A percentile compares a stretch with the other conserved stretches of the same genome.
phyloP scores from a whole-genome alignment of 2,113 vertebrate genomes.

The Oostethus manadensis region DNA sequence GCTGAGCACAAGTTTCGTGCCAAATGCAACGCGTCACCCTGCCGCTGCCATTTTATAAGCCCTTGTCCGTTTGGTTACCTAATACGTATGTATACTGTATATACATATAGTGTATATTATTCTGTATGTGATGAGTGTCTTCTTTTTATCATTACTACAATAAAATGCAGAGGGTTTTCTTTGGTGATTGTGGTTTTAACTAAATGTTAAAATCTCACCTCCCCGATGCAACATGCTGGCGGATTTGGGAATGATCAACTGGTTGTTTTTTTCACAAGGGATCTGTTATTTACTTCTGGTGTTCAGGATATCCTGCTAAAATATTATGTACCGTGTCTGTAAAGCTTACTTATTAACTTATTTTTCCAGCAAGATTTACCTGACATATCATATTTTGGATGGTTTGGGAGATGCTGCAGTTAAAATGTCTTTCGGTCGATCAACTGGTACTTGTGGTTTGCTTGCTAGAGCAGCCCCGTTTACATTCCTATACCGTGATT shows the following conservation, averaged over 20 bases:
- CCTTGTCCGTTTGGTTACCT: slow-evolving; percentile 61
- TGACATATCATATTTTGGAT: slow-evolving; percentile 16
- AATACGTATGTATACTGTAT: slow-evolving; percentile 36
- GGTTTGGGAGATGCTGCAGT: slow-evolving; percentile 17
- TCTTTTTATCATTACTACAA: slow-evolving; percentile 61
- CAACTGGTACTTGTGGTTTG: background rate
- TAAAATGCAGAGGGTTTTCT: slow-evolving; percentile 39
- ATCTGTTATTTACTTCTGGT: background rate
- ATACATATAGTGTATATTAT: slow-evolving; percentile 63
- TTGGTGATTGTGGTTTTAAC: slow-evolving; percentile 28
- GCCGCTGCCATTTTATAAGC: slow-evolving; percentile 59
- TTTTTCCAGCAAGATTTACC: slow-evolving; percentile 54
- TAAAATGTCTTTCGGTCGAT: too few relatives aligned
- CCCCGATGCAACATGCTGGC: slow-evolving; percentile 18
- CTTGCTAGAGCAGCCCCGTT: slow-evolving; percentile 5
- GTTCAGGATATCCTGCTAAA: slow-evolving; percentile 42
- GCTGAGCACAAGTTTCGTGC: slow-evolving; percentile 45
- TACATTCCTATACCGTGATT: background rate
- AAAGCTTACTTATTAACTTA: slow-evolving; percentile 69
- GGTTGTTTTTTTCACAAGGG: background rate
- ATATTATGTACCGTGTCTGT: slow-evolving; percentile 66
- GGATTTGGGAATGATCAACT: slow-evolving; percentile 39
- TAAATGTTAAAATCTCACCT: slow-evolving; percentile 8
- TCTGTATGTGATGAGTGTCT: slow-evolving; percentile 56
- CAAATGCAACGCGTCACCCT: slow-evolving; percentile 62